Evolutionary conservation across 2,797 vertebrate species (phyloP).

Genomic region (Oreortyx pictus): DNA sequence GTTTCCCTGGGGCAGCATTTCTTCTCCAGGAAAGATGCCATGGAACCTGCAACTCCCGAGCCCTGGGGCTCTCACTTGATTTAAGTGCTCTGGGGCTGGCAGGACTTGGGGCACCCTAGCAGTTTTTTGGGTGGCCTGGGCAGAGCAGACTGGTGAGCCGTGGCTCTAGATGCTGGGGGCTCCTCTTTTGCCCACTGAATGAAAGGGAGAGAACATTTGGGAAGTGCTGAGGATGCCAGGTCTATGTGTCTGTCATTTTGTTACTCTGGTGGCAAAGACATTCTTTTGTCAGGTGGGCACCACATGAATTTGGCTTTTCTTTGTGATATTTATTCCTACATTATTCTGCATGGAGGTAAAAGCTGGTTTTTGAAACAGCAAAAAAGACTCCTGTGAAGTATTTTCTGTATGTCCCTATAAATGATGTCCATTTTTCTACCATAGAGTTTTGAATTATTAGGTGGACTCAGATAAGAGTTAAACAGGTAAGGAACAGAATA

Average conservation of each 20-base stretch:
- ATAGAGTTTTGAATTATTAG: neutral
- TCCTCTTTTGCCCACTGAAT: neutral
- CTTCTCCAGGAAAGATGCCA: neutral
- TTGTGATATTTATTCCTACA: neutral
- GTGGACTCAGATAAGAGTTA: neutral
- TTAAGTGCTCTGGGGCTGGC: fast-evolving
- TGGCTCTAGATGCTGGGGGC: neutral
- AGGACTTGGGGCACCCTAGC: neutral
- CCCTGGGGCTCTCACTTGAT: neutral
- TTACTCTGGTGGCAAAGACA: neutral
- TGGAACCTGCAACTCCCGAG: neutral
- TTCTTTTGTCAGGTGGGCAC: neutral
- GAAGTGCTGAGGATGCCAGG: neutral
- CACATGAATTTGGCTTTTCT: neutral
- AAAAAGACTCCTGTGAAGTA: neutral
- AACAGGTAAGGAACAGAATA: neutral
- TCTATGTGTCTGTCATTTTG: neutral
- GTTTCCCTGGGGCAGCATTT: neutral
- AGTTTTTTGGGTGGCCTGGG: neutral
- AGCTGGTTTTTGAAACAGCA: neutral
- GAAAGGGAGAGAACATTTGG: fast-evolving
- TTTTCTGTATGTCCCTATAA: neutral
- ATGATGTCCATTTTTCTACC: neutral
- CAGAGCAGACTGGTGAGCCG: neutral
- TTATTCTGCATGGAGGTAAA: neutral